These are phyloP conservation scores for Diachasmimorpha longicaudata DNA, from an alignment of 1,140 invertebrate species.

Conservation along the genomic window DNA sequence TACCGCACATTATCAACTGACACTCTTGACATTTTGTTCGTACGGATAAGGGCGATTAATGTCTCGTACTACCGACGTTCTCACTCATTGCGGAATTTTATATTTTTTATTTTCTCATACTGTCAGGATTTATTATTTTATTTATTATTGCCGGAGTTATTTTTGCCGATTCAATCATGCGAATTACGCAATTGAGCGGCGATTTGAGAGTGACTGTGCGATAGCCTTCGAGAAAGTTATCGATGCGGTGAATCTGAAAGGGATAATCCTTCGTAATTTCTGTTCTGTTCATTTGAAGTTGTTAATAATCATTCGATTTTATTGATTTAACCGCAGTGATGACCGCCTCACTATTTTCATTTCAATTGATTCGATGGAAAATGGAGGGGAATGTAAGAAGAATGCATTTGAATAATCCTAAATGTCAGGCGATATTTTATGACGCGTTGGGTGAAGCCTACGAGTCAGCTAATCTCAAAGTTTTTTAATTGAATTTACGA, in stretches of 20 bases:
- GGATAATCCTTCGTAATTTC: not conserved
- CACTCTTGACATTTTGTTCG: slow-evolving; percentile 62
- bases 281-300: not conserved
- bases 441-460: not conserved
- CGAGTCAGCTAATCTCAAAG: not conserved
- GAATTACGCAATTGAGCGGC: not conserved
- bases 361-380: not conserved
- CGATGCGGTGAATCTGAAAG: not conserved
- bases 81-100: not conserved
- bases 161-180: not conserved
- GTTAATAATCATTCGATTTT: not conserved
- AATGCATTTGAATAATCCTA: not conserved
- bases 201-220: not conserved
- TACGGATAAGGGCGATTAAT: slow-evolving; percentile 55
- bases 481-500: slow-evolving; percentile 47
- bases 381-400: not conserved
- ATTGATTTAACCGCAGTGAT: not conserved
- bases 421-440: not conserved
- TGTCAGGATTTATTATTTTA: not conserved
- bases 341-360: not conserved
- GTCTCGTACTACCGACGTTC: slow-evolving; percentile 26
- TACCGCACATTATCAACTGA: slow-evolving; percentile 58
- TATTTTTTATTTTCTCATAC: not conserved
- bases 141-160: not conserved
- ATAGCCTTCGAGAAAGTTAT: not conserved